Evolutionary conservation across 2,113 vertebrate species (phyloP).

Genomic region (Cyprinodon tularosa): DNA sequence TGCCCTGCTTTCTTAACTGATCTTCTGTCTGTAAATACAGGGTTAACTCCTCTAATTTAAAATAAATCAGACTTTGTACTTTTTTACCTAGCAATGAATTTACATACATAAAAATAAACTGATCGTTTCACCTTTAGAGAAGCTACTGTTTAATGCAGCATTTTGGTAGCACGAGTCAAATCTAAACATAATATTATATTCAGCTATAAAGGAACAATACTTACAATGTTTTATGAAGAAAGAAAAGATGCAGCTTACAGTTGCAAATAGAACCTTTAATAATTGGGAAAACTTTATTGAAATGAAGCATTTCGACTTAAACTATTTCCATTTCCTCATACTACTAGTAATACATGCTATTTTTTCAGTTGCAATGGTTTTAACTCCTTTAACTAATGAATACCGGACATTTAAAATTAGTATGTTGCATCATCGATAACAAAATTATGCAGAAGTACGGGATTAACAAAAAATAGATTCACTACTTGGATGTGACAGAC

Average conservation of each 20-base stretch:
- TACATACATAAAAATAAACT: not conserved
- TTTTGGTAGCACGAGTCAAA: not conserved
- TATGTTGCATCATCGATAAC: too few species aligned
- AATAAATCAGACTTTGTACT: not conserved
- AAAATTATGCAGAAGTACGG: too few species aligned
- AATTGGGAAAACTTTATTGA: not conserved
- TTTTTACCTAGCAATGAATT: not conserved
- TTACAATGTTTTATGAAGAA: not conserved
- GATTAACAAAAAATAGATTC: too few species aligned
- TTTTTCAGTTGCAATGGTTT: not conserved
- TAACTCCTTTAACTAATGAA: too few species aligned
- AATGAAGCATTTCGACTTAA: slow-evolving; percentile 3
- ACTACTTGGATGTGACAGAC: not conserved
- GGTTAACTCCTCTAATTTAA: not conserved
- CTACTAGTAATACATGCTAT: too few species aligned
- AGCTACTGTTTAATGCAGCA: not conserved
- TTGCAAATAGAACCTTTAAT: not conserved
- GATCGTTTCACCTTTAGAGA: not conserved
- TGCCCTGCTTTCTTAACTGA: too few species aligned
- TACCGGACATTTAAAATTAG: too few species aligned
- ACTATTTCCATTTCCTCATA: not conserved
- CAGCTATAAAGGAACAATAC: not conserved
- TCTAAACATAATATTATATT: slow-evolving; percentile 5
- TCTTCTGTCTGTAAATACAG: not conserved
- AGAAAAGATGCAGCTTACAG: not conserved